These are phyloP conservation scores for Melinaea marsaeus DNA, from an alignment of 2,888 invertebrate species.

Conservation along the genomic window DNA sequence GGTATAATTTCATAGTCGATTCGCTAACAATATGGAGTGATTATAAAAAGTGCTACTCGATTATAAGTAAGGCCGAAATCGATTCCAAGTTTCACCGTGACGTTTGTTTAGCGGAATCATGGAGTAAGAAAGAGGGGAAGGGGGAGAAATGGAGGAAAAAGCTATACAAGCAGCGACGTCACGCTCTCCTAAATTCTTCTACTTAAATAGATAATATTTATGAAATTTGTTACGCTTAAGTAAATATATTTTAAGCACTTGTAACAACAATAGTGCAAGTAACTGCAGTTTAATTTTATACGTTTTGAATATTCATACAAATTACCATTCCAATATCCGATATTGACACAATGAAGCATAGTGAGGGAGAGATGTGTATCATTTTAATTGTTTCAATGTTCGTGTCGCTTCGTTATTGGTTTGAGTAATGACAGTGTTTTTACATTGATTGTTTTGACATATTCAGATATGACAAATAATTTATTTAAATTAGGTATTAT, in stretches of 20 bases:
- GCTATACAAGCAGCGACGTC: constrained; percentile 52
- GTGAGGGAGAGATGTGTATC: constrained; percentile 51
- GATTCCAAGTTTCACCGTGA: constrained; percentile 70
- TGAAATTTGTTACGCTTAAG: constrained; percentile 51
- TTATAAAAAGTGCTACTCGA: constrained; percentile 67
- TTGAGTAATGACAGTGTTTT: constrained; percentile 13
- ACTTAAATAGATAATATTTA: constrained; percentile 46
- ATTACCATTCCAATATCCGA: not conserved
- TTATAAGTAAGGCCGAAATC: constrained; percentile 70
- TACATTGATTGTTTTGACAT: not conserved
- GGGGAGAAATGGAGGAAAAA: constrained; percentile 32
- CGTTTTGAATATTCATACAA: too few species aligned
- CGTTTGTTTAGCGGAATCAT: constrained; percentile 75
- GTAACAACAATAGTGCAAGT: too few species aligned
- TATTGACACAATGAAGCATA: constrained; percentile 29
- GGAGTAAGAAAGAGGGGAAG: constrained; percentile 30
- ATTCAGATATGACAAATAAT: too few species aligned
- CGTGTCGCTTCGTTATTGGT: constrained; percentile 35
- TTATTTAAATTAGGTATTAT: too few species aligned
- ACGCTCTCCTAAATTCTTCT: constrained; percentile 46
- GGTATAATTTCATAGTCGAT: constrained; percentile 71
- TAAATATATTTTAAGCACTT: too few species aligned
- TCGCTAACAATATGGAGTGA: constrained; percentile 62
- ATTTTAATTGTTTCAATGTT: constrained; percentile 59
- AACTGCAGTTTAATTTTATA: too few species aligned